Evolutionary conservation across 2,888 invertebrate genomes (phyloP), one percentile per base, ranked within the genome.

Genomic region (Lasioglossum leucozonium): DNA sequence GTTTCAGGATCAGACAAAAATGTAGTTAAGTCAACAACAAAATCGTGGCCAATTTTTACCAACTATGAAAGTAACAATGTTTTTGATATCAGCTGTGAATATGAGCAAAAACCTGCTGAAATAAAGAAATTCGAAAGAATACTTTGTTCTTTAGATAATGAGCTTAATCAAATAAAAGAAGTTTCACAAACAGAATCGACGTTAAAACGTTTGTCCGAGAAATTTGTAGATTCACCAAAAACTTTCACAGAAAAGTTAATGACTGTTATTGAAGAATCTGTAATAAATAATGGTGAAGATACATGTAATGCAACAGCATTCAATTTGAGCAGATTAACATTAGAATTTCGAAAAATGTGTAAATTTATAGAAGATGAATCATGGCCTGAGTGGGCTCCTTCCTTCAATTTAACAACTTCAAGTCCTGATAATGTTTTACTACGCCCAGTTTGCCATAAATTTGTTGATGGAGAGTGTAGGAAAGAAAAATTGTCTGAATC

Each of bases 331-430:
- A 91, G 92, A 86, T 90, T 94, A 76, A 93, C 92, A n/a, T 89
- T 87, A 42, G 93, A 94, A 81, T 93, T 94, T 81, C 81, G 90
- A 1, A 93, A 93, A 84, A 87, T 93, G 51, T 93, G 93, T 72
- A 93, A 94, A 82, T 93, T 89, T 65, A 94, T 94, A 47, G 93
- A 93, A 65, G 94, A 95, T 84, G 94, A 94, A 82, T 92, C 94
- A 5, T 89, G 92, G 90, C 94, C 94, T 6, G 92, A 93, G 40
- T 90, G 89, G 89, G 90, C 91, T 4, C 84, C 89, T 55, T 92
- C 93, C 16, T 82, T 91, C 10, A 10, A 73, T 8, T 73, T 69
- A 44, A 69, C 55, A 22, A 5, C 79, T 47, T 34, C 26, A n/a
- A 51, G 26, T 1, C 1, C 4, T n/a, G 72, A 79, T 30, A 40